A percentile compares a stretch with the other conserved stretches of the same genome.
Conservation (phyloP, 2,797 vertebrate genomes). For the Okamejei kenojei region DNA sequence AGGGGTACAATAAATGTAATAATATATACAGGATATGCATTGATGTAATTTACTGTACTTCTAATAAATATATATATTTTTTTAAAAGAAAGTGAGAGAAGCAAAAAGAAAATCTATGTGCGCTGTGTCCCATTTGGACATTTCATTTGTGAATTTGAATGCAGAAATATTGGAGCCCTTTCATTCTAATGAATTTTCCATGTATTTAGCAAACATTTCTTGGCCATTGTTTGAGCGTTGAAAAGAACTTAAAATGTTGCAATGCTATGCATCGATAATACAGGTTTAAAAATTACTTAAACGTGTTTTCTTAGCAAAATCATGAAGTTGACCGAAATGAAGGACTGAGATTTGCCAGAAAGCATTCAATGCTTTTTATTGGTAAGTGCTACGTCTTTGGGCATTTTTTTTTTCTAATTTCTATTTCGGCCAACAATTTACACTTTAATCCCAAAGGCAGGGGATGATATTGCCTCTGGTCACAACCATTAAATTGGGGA, state of each 20-base stretch:
- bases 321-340: conserved; percentile 47
- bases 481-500: too few species aligned
- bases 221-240: too few species aligned
- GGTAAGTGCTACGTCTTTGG: conserved; percentile 39
- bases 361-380: conserved; percentile 49
- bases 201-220: not conserved
- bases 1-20: too few species aligned
- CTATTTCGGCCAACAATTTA: not conserved
- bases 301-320: conserved; percentile 43
- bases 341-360: conserved; percentile 50
- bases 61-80: too few species aligned
- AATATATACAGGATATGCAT: too few species aligned
- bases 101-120: not conserved
- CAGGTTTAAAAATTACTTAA: not conserved
- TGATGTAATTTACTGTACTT: too few species aligned
- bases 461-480: too few species aligned
- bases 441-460: not conserved
- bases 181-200: not conserved
- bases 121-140: not conserved
- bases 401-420: not conserved
- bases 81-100: not conserved
- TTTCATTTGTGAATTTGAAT: conserved; percentile 5
- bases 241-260: too few species aligned
- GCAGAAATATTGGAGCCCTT: not conserved
- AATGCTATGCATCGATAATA: not conserved